These are phyloP conservation scores for Ptiloglossa arizonensis DNA, from an alignment of 1,140 invertebrate species.

Conservation along the genomic window DNA sequence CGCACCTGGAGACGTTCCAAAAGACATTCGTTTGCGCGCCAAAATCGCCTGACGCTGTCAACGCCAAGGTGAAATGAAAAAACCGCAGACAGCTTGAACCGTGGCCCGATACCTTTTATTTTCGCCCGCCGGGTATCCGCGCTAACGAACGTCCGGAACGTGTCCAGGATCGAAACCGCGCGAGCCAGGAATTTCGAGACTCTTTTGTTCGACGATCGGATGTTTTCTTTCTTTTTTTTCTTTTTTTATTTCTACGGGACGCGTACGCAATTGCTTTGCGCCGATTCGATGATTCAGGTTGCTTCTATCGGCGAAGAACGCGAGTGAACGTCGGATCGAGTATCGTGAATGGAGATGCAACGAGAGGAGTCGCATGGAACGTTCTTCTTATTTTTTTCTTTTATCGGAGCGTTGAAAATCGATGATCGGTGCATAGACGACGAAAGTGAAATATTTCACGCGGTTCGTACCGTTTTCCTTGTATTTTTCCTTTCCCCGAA, in stretches of 20 bases:
- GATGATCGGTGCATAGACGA: too few relatives aligned
- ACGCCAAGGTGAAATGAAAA: conserved; percentile 46
- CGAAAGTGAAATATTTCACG: too few relatives aligned
- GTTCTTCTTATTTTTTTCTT: not conserved
- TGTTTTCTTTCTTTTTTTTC: not conserved
- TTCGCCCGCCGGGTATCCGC: not conserved
- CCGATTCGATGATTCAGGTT: conserved; percentile 3
- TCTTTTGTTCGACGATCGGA: not conserved
- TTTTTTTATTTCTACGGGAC: too few relatives aligned
- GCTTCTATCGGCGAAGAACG: too few relatives aligned
- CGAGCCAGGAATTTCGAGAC: conserved; percentile 8
- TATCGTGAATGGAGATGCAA: not conserved
- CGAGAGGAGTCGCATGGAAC: not conserved
- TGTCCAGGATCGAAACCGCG: not conserved
- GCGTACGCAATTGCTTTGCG: not conserved
- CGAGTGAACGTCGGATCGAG: too few relatives aligned
- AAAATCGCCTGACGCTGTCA: conserved; percentile 61
- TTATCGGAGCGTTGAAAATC: not conserved
- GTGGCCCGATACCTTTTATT: conserved; percentile 18
- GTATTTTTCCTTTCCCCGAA: too few relatives aligned
- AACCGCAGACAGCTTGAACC: conserved; percentile 13
- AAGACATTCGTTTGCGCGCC: conserved; percentile 66
- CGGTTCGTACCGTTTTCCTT: too few relatives aligned
- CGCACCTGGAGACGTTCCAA: conserved; percentile 73
- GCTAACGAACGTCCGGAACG: conserved; percentile 27